Evolutionary conservation across 2,888 invertebrate genomes (phyloP), one percentile per base, ranked within the genome.

Genomic region (Acanthosoma haemorrhoidale): DNA sequence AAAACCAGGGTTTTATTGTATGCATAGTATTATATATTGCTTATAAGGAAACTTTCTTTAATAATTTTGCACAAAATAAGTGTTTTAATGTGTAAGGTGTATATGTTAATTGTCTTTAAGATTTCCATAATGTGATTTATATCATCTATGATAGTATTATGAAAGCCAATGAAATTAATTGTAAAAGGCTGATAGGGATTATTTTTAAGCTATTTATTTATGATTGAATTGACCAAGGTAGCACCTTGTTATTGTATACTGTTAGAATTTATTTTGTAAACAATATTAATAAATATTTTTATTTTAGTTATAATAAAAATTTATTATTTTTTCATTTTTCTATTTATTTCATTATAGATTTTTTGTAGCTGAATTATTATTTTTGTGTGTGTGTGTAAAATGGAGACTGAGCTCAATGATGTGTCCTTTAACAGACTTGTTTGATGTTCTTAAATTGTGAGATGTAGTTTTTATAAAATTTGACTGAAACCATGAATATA

Each of bases 111-210:
- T n/a, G n/a, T n/a, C n/a, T n/a, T 43, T 51, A 51, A 25, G n/a
- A 51, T 25, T 51, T 25, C 25, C 51, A 25, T 51, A 13, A 51
- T 51, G 51, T 51, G 51, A 51, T 61, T 61, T 61, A 36, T 64
- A 25, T 64, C 31, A 31, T 16, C 39, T 39, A 64, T 64, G 64
- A 41, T 64, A 64, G 64, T 64, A 64, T 64, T 64, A 64, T 64
- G 29, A 38, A 64, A 64, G 64, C 41, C 39, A 64, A 64, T 64
- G 64, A 64, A 64, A 64, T 64, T 64, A 39, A 25, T 61, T 61
- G n/a, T 61, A 36, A 25, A 57, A 64, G 64, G 64, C 64, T 64
- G 64, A 64, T 39, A 36, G 32, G 21, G 29, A 36, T 61, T 61
- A 61, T 61, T 61, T 61, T 36, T 61, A 36, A 61, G 36, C 59